phyloP scores from a whole-genome alignment of 2,113 vertebrate genomes.

The Peromyscus californicus region DNA sequence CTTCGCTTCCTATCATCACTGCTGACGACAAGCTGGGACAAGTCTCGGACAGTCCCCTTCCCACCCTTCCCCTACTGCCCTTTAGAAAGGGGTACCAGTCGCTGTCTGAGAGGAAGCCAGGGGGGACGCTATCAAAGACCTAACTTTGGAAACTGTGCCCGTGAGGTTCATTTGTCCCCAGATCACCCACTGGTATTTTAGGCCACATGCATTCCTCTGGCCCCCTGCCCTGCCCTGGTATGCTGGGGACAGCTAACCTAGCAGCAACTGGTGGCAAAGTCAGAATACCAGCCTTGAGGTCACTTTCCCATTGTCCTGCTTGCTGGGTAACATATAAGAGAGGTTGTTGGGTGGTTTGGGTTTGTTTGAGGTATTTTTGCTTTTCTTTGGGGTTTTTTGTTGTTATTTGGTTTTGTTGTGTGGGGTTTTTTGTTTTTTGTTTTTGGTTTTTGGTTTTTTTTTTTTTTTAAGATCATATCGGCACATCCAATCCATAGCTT shows the following conservation, averaged over 20 bases:
- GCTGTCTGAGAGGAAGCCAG: slow-evolving; percentile 11
- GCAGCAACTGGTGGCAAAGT: neutral
- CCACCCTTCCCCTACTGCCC: neutral
- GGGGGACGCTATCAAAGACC: neutral
- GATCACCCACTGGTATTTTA: neutral
- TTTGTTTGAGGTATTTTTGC: neutral
- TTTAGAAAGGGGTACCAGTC: neutral
- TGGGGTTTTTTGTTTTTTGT: neutral
- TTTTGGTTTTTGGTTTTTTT: neutral
- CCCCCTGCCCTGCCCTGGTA: neutral
- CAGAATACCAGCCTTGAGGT: neutral
- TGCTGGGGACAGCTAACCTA: neutral
- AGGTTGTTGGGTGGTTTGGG: neutral
- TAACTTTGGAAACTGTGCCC: neutral
- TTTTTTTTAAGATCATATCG: neutral
- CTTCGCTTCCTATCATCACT: neutral
- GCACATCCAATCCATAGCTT: slow-evolving; percentile 39
- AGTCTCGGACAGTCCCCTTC: neutral
- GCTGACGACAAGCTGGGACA: neutral
- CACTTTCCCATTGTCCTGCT: neutral
- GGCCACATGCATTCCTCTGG: slow-evolving; percentile 3
- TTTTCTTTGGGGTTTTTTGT: neutral
- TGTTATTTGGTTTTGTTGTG: neutral
- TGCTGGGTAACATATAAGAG: neutral
- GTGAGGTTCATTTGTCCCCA: slow-evolving; percentile 1